Evolutionary conservation across 2,888 invertebrate species (phyloP).

Genomic region (Alsophila aescularia): DNA sequence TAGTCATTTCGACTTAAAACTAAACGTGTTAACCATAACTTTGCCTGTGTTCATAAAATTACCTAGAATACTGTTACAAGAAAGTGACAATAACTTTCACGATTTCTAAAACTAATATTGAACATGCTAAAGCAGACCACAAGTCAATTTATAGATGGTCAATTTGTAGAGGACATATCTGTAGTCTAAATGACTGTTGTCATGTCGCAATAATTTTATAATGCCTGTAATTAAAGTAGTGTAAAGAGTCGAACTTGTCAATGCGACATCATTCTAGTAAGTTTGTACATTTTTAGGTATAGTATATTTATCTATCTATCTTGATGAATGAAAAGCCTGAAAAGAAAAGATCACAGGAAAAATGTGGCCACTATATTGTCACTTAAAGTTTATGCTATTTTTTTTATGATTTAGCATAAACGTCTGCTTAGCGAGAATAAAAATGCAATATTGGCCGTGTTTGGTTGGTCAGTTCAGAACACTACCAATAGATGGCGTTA

Average conservation of each 20-base stretch:
- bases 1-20: slow-evolving; percentile 2
- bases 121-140: slow-evolving; percentile 35
- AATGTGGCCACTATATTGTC: too few relatives aligned
- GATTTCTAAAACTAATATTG: slow-evolving; percentile 37
- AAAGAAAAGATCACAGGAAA: not conserved
- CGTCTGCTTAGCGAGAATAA: too few relatives aligned
- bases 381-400: too few relatives aligned
- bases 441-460: too few relatives aligned
- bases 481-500: too few relatives aligned
- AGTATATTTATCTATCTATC: too few relatives aligned
- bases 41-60: slow-evolving; percentile 31
- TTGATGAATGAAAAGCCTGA: slow-evolving; percentile 3
- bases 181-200: not conserved
- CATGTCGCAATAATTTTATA: not conserved
- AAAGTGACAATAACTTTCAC: slow-evolving; percentile 40
- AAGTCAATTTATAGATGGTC: slow-evolving; percentile 18
- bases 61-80: slow-evolving; percentile 35
- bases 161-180: slow-evolving; percentile 15
- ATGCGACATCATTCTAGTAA: not conserved
- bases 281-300: not conserved
- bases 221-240: not conserved
- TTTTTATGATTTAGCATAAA: too few relatives aligned
- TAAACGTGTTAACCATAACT: slow-evolving; percentile 15
- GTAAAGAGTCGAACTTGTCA: not conserved
- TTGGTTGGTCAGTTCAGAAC: too few relatives aligned